Conservation (phyloP, 2,888 invertebrate genomes). For the Euplexia lucipara region DNA sequence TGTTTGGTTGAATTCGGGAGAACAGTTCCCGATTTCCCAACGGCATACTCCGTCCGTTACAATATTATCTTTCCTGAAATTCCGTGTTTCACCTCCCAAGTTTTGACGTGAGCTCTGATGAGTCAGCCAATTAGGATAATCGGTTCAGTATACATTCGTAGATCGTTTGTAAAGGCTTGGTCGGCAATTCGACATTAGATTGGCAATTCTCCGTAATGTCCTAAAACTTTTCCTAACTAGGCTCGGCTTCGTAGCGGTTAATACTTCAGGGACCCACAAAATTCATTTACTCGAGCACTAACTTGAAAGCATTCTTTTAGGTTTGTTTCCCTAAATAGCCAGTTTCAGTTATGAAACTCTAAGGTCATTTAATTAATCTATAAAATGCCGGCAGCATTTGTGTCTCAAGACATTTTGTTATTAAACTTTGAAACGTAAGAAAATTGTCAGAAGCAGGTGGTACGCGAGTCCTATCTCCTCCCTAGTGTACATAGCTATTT, state of each 20-base stretch:
- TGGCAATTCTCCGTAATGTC: constrained; percentile 31
- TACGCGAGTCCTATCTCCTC: constrained; percentile 15
- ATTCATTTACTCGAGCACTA: constrained; percentile 9
- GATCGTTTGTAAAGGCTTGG: constrained; percentile 29
- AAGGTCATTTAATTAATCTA: constrained; percentile 36
- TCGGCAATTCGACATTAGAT: constrained; percentile 32
- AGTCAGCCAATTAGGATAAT: constrained; percentile 57
- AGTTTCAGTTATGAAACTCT: constrained; percentile 5
- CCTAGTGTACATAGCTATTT: constrained; percentile 33
- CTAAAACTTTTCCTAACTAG: constrained; percentile 38
- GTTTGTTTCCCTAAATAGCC: constrained; percentile 8
- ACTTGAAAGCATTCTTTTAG: constrained; percentile 17
- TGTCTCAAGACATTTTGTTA: constrained; percentile 29
- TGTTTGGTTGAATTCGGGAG: constrained; percentile 34
- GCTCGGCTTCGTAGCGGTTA: background rate
- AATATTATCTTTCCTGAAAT: constrained; percentile 42
- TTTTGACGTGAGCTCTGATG: constrained; percentile 49
- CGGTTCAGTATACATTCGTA: constrained; percentile 41
- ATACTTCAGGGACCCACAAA: constrained; percentile 24
- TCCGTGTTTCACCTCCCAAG: constrained; percentile 37
- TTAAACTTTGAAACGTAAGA: constrained; percentile 24
- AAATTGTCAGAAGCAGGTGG: constrained; percentile 45
- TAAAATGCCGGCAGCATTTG: constrained; percentile 32
- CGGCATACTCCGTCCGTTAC: constrained; percentile 20
- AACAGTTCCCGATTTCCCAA: constrained; percentile 44